phyloP scores from a whole-genome alignment of 2,888 invertebrate genomes.

The Leucoma salicis region DNA sequence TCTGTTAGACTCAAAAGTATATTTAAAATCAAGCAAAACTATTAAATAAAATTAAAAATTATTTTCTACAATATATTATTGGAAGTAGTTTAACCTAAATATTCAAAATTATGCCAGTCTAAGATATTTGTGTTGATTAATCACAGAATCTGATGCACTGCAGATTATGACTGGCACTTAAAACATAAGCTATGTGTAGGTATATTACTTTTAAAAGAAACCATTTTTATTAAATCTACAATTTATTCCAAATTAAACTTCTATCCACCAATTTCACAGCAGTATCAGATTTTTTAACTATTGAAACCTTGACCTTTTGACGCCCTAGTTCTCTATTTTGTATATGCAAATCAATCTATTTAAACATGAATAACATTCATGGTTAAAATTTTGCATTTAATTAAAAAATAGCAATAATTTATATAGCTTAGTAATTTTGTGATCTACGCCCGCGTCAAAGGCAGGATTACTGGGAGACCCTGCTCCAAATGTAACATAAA shows the following conservation, averaged over 20 bases:
- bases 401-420: too few species aligned
- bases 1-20: conserved; percentile 21
- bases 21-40: conserved; percentile 27
- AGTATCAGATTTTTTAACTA: too few species aligned
- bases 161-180: background rate
- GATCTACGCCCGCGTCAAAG: conserved; percentile 49
- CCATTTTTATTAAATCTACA: conserved; percentile 11
- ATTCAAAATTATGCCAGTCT: conserved; percentile 5
- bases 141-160: conserved; percentile 9
- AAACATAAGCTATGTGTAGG: background rate
- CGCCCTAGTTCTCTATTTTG: too few species aligned
- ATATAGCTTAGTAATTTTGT: conserved; percentile 42
- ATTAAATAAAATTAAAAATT: conserved; percentile 29
- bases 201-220: conserved; percentile 9
- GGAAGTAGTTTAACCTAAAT: conserved; percentile 22
- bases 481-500: conserved; percentile 42
- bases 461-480: conserved; percentile 45
- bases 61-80: conserved; percentile 17
- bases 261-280: too few species aligned
- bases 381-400: too few species aligned
- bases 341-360: too few species aligned
- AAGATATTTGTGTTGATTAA: conserved; percentile 20
- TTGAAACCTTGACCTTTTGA: too few species aligned
- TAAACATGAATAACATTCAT: too few species aligned
- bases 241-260: too few species aligned